These are phyloP conservation scores for Petrocephalus zakoni DNA, from an alignment of 2,113 vertebrate species.

Conservation along the genomic window DNA sequence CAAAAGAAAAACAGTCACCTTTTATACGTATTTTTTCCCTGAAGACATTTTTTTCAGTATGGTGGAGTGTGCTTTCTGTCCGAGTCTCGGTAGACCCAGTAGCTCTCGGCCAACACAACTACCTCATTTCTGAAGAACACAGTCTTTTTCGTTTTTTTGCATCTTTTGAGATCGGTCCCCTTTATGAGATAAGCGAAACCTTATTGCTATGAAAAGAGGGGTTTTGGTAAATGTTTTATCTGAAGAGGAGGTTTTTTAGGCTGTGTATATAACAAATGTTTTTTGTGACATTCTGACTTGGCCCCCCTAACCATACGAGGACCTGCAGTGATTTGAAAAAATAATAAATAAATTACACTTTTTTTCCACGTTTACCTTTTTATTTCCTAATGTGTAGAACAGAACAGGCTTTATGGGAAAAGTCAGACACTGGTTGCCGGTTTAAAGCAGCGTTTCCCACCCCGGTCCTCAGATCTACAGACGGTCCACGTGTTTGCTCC, in stretches of 20 bases:
- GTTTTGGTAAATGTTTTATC: not conserved
- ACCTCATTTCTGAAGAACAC: constrained; percentile 5
- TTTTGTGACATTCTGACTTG: not conserved
- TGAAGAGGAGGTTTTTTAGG: no score
- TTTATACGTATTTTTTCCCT: not conserved
- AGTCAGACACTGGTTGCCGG: not conserved
- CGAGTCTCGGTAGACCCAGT: not conserved
- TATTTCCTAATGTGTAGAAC: not conserved
- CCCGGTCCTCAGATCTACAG: not conserved
- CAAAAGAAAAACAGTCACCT: not conserved
- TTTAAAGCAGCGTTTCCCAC: not conserved
- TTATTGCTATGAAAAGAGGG: not conserved
- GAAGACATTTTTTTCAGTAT: not conserved
- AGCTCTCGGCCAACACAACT: constrained; percentile 7
- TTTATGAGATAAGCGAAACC: not conserved
- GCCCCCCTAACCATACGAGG: not conserved
- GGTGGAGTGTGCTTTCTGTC: not conserved
- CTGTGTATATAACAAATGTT: not conserved
- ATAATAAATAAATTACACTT: not conserved
- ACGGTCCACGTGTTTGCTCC: not conserved
- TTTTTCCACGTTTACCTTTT: not conserved
- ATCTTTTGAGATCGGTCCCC: not conserved
- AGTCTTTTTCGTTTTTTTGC: not conserved
- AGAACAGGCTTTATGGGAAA: not conserved
- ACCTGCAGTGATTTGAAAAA: not conserved